Evolutionary conservation across 2,888 invertebrate genomes (phyloP).

Genomic region (Conchocele bisecta): DNA sequence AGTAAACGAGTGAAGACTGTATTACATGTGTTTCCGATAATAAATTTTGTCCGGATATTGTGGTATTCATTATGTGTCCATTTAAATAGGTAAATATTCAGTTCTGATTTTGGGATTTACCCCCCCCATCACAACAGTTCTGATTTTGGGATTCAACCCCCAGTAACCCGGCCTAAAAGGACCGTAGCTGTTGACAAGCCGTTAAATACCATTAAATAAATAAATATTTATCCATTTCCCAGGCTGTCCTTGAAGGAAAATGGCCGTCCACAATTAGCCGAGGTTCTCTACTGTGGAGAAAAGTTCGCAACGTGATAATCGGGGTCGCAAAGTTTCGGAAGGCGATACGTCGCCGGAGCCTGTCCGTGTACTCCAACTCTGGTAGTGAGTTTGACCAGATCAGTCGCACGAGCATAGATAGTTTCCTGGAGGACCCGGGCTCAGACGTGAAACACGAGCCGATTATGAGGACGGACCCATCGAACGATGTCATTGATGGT

Average conservation of each 20-base stretch:
- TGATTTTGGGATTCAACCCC: not conserved
- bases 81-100: not conserved
- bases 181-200: too few relatives aligned
- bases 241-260: slow-evolving; percentile 94
- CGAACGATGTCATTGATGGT: not conserved
- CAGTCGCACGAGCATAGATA: slow-evolving; percentile 80
- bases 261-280: slow-evolving; percentile 93
- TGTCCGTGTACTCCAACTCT: slow-evolving; percentile 80
- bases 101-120: too few relatives aligned
- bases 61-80: not conserved
- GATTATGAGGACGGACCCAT: slow-evolving; percentile 38
- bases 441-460: slow-evolving; percentile 49
- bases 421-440: slow-evolving; percentile 73
- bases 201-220: too few relatives aligned
- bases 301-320: slow-evolving; percentile 94
- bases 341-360: slow-evolving; percentile 85
- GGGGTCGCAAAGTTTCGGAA: slow-evolving; percentile 94
- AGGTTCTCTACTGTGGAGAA: slow-evolving; percentile 95
- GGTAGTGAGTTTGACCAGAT: slow-evolving; percentile 80
- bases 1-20: too few relatives aligned
- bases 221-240: not conserved
- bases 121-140: not conserved
- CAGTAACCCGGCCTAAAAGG: not conserved
- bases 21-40: too few relatives aligned
- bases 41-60: not conserved